Evolutionary conservation across 2,113 vertebrate genomes (phyloP).

Genomic region (Macroglossus sobrinus): DNA sequence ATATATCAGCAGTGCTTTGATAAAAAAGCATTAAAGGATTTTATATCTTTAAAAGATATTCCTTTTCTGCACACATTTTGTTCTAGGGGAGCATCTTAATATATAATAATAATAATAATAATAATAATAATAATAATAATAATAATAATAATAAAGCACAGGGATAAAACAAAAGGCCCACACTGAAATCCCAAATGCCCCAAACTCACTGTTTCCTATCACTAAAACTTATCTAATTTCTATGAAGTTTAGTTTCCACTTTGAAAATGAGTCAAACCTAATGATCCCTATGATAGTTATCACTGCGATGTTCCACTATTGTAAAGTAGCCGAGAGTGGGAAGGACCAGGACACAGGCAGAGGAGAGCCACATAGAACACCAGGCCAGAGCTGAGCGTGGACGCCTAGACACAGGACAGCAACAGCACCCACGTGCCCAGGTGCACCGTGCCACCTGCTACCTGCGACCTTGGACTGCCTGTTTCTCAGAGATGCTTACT

Average conservation of each 20-base stretch:
- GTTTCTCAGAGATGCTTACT: neutral
- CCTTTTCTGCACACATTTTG: neutral
- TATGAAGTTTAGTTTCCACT: neutral
- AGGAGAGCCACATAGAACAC: neutral
- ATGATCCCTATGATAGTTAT: too few relatives aligned
- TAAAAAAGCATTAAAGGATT: neutral
- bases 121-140: neutral
- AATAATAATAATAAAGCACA: too few relatives aligned
- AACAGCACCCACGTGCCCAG: too few relatives aligned
- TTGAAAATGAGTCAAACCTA: neutral
- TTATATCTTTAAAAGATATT: neutral
- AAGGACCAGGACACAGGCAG: neutral
- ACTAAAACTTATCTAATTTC: neutral
- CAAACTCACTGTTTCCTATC: neutral
- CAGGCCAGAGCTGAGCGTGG: neutral
- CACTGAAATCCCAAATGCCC: neutral
- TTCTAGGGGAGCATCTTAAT: neutral
- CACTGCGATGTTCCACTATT: neutral
- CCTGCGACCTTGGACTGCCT: neutral
- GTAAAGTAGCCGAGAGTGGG: neutral
- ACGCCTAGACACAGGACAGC: rapidly evolving
- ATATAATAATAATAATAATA: neutral
- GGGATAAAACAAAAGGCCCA: neutral
- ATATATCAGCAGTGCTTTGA: neutral
- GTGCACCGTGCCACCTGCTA: rapidly evolving